Evolutionary conservation across 1,140 invertebrate genomes (phyloP).

Genomic region (Leptinotarsa undecemlineata): DNA sequence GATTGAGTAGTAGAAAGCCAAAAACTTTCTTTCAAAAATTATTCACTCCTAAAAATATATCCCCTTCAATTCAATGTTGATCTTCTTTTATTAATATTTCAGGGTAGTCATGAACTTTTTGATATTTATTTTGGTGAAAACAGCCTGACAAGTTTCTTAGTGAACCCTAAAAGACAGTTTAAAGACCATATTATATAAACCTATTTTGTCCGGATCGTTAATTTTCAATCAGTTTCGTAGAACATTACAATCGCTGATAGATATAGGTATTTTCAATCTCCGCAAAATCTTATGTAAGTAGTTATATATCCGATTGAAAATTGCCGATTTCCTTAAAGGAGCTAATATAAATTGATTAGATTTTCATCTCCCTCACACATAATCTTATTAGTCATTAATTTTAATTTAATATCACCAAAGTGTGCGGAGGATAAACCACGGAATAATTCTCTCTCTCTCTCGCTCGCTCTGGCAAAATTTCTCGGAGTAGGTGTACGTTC

Average conservation of each 20-base stretch:
- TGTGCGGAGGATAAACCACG: conserved; percentile 26
- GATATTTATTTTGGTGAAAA: too few relatives aligned
- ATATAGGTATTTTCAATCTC: neutral
- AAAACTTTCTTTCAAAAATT: too few relatives aligned
- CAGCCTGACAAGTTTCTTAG: too few relatives aligned
- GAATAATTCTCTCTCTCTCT: neutral
- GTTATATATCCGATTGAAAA: conserved; percentile 20
- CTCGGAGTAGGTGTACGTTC: neutral
- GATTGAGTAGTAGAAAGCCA: too few relatives aligned
- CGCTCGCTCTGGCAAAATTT: conserved; percentile 7
- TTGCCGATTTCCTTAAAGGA: conserved; percentile 37
- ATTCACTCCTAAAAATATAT: too few relatives aligned
- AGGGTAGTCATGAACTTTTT: too few relatives aligned
- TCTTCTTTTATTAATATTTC: too few relatives aligned
- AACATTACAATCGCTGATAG: neutral
- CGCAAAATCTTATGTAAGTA: neutral
- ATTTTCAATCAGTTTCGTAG: neutral
- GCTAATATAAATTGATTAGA: conserved; percentile 35
- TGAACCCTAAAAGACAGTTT: too few relatives aligned
- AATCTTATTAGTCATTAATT: conserved; percentile 40
- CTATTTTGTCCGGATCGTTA: neutral
- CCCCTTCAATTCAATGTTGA: too few relatives aligned
- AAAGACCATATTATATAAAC: too few relatives aligned
- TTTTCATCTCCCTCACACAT: conserved; percentile 35
- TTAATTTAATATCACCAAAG: conserved; percentile 36